Base-by-base conservation (phyloP, 2,888 invertebrate genomes). In the Tipula lateralis region DNA sequence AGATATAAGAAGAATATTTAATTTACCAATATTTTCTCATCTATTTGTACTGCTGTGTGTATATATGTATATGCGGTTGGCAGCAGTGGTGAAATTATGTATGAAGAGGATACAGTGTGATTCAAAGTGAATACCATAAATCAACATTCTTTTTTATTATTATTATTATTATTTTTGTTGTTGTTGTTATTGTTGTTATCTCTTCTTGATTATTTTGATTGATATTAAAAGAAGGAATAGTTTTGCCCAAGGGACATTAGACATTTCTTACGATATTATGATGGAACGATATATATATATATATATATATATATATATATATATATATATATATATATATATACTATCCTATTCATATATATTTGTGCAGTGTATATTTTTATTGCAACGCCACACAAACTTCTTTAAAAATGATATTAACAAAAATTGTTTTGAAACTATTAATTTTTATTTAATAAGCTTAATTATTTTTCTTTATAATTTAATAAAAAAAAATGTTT, bases 41-140 rank as follows among this genome's bases (percentile, higher is more conserved):
- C 2, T 66, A 6, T 66, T 66, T 66, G 66, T 66, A 44, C 44
- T n/a, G 16, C 16, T 44, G 9, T 36, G 44, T 44, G 44, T 44
- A 24, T 66, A 9, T 66, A 3, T 66, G 66, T 66, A 9, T 66
- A 12, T 66, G 44, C 44, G 24, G 66, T 66, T 66, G 66, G 66
- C 66, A 66, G 24, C 24, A 66, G 24, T 66, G 66, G 66, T 66
- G 66, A 66, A 66, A 24, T 66, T 66, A 44, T 16, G 3, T 66
- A 66, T 66, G 66, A 66, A 66, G 66, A 66, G 66, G 66, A 66
- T 66, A 66, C 66, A 66, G 66, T 66, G 66, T 24, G 66, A 66
- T 66, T 66, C 66, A 66, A 66, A 24, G 66, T 66, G 66, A 24
- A 66, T 66, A 24, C 66, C 66, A 66, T 66, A 66, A 66, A 66